These are phyloP conservation scores for Strigamia maritima DNA, from an alignment of 2,888 invertebrate genomes.

Conservation along the genomic window DNA sequence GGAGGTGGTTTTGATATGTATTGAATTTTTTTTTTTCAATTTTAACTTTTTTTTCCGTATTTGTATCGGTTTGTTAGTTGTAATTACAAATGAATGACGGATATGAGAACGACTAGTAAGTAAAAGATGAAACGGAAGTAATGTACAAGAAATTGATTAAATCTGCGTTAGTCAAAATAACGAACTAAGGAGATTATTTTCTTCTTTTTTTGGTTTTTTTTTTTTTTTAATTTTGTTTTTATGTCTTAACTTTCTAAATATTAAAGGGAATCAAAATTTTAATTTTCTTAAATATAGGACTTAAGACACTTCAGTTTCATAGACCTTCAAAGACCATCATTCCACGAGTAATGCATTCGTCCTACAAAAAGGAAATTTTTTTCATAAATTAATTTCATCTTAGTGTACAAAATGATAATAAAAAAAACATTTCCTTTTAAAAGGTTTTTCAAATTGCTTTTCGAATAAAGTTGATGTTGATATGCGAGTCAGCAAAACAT, in stretches of 20 bases:
- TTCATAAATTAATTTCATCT: not conserved
- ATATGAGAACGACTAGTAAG: not conserved
- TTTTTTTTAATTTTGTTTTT: no score
- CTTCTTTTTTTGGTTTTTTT: no score
- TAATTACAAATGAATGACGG: not conserved
- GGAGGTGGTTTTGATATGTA: conserved; percentile 9
- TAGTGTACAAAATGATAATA: not conserved
- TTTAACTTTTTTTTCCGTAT: not conserved
- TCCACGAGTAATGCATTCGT: conserved; percentile 28
- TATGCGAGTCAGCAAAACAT: not conserved
- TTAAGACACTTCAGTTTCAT: not conserved
- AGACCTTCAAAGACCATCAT: conserved; percentile 13
- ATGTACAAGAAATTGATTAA: not conserved
- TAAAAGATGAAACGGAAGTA: not conserved
- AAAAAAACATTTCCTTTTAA: not conserved
- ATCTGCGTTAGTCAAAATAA: not conserved
- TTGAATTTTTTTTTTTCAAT: not conserved
- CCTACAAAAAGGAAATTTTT: conserved; percentile 5
- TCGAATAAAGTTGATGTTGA: not conserved
- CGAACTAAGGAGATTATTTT: not conserved
- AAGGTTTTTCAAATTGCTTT: not conserved
- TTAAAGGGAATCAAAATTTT: not conserved
- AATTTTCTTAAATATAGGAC: not conserved
- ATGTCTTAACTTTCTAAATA: not conserved
- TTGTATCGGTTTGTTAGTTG: not conserved